Evolutionary conservation across 64 coral and sea anemone genomes (phyloP).

Genomic region (Porites australiensis): DNA sequence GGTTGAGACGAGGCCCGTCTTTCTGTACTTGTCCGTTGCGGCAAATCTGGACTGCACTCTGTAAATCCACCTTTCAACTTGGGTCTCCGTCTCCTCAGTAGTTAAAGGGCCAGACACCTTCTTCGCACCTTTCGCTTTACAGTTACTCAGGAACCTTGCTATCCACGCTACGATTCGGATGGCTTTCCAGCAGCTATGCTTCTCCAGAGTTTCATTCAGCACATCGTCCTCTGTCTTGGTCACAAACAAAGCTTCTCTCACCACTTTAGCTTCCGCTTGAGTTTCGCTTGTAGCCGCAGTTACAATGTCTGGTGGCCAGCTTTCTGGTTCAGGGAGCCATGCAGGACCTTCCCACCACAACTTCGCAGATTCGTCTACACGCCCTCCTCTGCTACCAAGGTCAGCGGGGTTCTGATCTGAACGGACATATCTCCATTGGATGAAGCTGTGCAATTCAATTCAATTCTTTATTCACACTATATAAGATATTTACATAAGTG

Average conservation of each 20-base stretch:
- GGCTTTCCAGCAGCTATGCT: conserved; percentile 45
- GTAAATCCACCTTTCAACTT: no score
- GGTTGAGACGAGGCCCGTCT: no score
- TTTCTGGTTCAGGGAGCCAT: conserved; percentile 31
- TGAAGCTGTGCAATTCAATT: no score
- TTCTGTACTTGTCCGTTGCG: no score
- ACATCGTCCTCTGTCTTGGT: conserved; percentile 59
- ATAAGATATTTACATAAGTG: no score
- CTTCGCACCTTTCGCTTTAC: neutral
- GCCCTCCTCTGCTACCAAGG: conserved; percentile 24
- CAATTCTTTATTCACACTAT: no score
- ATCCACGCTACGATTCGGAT: conserved; percentile 51
- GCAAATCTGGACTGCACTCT: no score
- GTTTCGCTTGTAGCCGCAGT: conserved; percentile 13
- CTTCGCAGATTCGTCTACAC: neutral
- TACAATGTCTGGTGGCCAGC: conserved; percentile 30
- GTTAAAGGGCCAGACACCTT: conserved; percentile 39
- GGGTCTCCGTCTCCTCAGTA: conserved; percentile 53
- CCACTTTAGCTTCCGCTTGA: conserved; percentile 48
- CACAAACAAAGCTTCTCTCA: conserved; percentile 45
- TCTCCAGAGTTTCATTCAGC: conserved; percentile 32
- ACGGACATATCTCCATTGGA: no score
- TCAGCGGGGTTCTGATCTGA: conserved; percentile 49
- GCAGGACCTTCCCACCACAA: conserved; percentile 46
- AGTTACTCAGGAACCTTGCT: conserved; percentile 19